Evolutionary conservation across 1,140 invertebrate species (phyloP).

Genomic region (Macrotrachela quadricornifera): DNA sequence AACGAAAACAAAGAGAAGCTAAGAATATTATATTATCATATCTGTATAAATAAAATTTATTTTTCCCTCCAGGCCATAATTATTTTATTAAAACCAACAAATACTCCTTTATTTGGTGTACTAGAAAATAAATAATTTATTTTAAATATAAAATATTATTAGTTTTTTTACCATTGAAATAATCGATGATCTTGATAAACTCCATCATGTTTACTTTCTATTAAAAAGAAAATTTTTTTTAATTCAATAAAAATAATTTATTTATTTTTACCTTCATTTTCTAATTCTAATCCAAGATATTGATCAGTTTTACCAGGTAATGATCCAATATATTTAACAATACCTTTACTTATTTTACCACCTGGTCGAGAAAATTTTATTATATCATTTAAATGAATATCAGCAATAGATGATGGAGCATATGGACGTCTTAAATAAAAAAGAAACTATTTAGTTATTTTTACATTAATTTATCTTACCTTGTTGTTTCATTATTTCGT

Average conservation of each 20-base stretch:
- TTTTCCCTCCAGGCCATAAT: conserved; percentile 23
- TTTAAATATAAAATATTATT: background rate
- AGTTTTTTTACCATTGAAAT: conserved; percentile 22
- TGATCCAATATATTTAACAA: conserved; percentile 26
- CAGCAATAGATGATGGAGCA: conserved; percentile 21
- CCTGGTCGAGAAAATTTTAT: conserved; percentile 27
- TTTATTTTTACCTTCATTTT: conserved; percentile 19
- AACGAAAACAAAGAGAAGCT: no score
- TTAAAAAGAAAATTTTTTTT: background rate
- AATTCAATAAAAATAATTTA: background rate
- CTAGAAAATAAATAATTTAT: conserved; percentile 15
- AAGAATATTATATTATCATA: no score
- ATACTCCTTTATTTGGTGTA: conserved; percentile 28
- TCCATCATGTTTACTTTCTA: conserved; percentile 31
- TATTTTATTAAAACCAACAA: conserved; percentile 29
- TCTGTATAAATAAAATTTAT: no score
- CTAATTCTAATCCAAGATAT: conserved; percentile 27
- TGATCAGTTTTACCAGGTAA: conserved; percentile 23
- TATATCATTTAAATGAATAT: conserved; percentile 22
- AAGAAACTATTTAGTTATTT: background rate
- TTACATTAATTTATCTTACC: no score
- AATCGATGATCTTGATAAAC: conserved; percentile 24
- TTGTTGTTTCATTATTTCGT: no score
- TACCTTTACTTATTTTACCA: conserved; percentile 26
- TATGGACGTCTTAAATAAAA: conserved; percentile 14